A percentile compares a stretch with the other conserved stretches of the same genome.
Evolutionary conservation across 2,113 vertebrate genomes (phyloP).

Genomic region (Apistogramma diplotaenia): DNA sequence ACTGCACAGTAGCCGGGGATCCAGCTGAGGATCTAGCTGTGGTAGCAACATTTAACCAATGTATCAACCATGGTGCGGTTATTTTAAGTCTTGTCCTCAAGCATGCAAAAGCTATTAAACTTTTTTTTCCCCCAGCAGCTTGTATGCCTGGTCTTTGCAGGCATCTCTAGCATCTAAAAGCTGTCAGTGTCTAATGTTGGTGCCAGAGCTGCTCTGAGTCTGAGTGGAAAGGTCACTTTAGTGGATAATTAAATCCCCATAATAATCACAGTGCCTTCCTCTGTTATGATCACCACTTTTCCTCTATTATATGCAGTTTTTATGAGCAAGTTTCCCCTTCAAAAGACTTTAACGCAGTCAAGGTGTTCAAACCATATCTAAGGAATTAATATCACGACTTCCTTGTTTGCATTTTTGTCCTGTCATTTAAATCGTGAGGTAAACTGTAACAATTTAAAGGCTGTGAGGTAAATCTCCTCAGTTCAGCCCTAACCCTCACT

Average conservation of each 20-base stretch:
- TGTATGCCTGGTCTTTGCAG: not conserved
- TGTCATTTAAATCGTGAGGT: not conserved
- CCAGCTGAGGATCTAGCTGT: slow-evolving; percentile 25
- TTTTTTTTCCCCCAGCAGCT: not conserved
- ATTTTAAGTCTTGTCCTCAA: not conserved
- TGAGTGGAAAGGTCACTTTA: slow-evolving; percentile 27
- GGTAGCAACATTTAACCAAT: not conserved
- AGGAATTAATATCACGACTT: not conserved
- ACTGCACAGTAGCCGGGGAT: not conserved
- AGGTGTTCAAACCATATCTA: not conserved
- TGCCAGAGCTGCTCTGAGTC: slow-evolving; percentile 6
- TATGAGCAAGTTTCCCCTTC: not conserved
- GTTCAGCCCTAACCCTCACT: not conserved
- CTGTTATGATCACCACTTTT: not conserved
- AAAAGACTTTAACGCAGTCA: not conserved
- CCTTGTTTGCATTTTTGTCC: not conserved
- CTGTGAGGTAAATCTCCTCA: not conserved
- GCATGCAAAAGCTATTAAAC: not conserved
- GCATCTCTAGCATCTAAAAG: slow-evolving; percentile 19
- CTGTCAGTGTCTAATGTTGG: not conserved
- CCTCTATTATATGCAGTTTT: not conserved
- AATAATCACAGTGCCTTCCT: slow-evolving; percentile 23
- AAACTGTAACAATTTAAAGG: not conserved
- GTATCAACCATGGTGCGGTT: slow-evolving; percentile 3
- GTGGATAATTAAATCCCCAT: slow-evolving; percentile 52